Conservation (phyloP, 2,888 invertebrate genomes). For the Prosopocoilus inquinatus region DNA sequence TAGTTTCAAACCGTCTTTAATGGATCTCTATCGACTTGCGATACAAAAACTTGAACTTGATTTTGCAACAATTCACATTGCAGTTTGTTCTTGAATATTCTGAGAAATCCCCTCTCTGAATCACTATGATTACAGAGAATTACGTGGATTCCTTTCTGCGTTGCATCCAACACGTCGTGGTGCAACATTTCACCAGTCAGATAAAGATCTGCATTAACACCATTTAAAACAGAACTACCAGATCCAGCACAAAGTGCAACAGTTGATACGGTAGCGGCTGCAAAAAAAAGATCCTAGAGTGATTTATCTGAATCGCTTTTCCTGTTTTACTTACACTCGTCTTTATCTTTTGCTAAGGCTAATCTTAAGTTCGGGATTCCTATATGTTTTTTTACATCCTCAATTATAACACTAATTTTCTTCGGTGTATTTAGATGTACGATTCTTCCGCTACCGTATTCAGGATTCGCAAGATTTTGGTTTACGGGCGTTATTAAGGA, state of each 20-base stretch:
- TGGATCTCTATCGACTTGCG: constrained; percentile 75
- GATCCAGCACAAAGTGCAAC: constrained; percentile 91
- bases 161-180: constrained; percentile 87
- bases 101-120: constrained; percentile 86
- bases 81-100: constrained; percentile 54
- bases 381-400: constrained; percentile 67
- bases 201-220: constrained; percentile 72
- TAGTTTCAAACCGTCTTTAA: constrained; percentile 62
- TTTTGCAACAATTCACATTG: constrained; percentile 39
- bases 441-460: constrained; percentile 58
- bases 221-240: constrained; percentile 74
- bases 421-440: constrained; percentile 54
- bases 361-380: constrained; percentile 69
- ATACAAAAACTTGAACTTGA: constrained; percentile 64
- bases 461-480: constrained; percentile 45
- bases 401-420: constrained; percentile 61
- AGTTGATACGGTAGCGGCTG: constrained; percentile 56
- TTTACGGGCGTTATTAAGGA: constrained; percentile 47
- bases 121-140: constrained; percentile 92
- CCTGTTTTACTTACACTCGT: constrained; percentile 40
- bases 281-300: constrained; percentile 9
- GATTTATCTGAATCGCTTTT: background rate
- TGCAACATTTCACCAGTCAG: constrained; percentile 94
- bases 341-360: constrained; percentile 58
- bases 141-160: constrained; percentile 74